phyloP scores from a whole-genome alignment of 2,888 invertebrate genomes.

The Leptopterna dolabrata region DNA sequence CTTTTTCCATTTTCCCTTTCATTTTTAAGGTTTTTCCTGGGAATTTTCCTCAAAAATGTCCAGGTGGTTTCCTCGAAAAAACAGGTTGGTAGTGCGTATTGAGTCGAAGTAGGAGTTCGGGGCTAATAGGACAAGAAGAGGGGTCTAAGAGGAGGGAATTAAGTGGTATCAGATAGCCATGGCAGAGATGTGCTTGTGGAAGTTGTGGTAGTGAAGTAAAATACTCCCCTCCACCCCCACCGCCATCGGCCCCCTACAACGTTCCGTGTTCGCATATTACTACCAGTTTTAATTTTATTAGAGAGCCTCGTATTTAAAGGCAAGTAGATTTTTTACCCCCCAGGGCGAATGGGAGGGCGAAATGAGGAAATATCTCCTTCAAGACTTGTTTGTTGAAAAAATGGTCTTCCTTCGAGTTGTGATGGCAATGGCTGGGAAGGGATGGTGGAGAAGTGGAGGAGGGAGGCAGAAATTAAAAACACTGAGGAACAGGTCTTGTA shows the following conservation, averaged over 20 bases:
- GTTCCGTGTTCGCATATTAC: conserved; percentile 53
- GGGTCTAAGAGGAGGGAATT: conserved; percentile 22
- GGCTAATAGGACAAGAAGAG: no score
- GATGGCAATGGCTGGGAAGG: neutral
- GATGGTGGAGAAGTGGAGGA: conserved; percentile 41
- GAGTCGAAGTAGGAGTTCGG: no score
- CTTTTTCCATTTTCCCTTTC: no score
- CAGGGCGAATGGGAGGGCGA: conserved; percentile 38
- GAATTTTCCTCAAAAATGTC: no score
- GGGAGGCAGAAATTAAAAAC: conserved; percentile 62
- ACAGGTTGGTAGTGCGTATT: neutral
- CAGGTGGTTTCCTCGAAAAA: no score
- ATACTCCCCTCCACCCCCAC: conserved; percentile 29
- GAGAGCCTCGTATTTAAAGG: conserved; percentile 52
- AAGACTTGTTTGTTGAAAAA: conserved; percentile 61
- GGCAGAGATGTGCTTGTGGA: conserved; percentile 2
- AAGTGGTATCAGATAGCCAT: conserved; percentile 51
- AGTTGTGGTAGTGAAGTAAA: conserved; percentile 20
- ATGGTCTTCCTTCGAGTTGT: conserved; percentile 56
- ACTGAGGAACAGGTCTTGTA: conserved; percentile 61
- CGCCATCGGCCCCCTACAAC: conserved; percentile 18
- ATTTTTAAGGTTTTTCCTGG: no score
- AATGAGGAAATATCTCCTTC: conserved; percentile 61
- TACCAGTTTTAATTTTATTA: conserved; percentile 59
- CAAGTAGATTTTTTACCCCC: conserved; percentile 55